phyloP scores from a whole-genome alignment of 2,888 invertebrate species.

The Drosophila maculinotata region DNA sequence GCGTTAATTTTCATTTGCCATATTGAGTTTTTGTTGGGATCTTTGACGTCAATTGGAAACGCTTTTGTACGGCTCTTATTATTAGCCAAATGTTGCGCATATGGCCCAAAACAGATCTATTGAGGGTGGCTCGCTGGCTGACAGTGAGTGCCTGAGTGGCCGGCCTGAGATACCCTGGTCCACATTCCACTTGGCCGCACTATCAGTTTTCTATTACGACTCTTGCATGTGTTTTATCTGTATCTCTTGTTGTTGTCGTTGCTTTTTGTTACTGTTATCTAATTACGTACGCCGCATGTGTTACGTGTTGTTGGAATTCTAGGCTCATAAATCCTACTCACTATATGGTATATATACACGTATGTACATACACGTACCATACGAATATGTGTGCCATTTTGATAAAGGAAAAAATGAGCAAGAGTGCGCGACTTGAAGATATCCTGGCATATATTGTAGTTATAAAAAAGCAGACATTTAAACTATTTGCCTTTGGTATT shows the following conservation, averaged over 20 bases:
- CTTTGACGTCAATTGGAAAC: slow-evolving; percentile 56
- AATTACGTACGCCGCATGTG: slow-evolving; percentile 40
- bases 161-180: not conserved
- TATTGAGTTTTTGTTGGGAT: slow-evolving; percentile 36
- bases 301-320: slow-evolving; percentile 34
- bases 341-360: not conserved
- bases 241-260: slow-evolving; percentile 5
- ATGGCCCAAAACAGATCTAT: slow-evolving; percentile 42
- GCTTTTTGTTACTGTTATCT: slow-evolving; percentile 43
- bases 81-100: slow-evolving; percentile 40
- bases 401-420: slow-evolving; percentile 44
- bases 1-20: slow-evolving; percentile 68
- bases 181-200: slow-evolving; percentile 37
- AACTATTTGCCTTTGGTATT: no score
- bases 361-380: not conserved
- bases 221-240: slow-evolving; percentile 23
- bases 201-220: slow-evolving; percentile 36
- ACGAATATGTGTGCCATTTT: slow-evolving; percentile 70
- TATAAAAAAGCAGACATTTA: not conserved
- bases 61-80: slow-evolving; percentile 23
- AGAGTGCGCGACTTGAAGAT: not conserved
- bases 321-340: slow-evolving; percentile 44
- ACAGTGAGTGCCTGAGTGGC: not conserved
- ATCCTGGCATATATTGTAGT: not conserved
- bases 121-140: slow-evolving; percentile 41